These are phyloP conservation scores for Fragum sueziense DNA, from an alignment of 2,888 invertebrate species.

Conservation along the genomic window DNA sequence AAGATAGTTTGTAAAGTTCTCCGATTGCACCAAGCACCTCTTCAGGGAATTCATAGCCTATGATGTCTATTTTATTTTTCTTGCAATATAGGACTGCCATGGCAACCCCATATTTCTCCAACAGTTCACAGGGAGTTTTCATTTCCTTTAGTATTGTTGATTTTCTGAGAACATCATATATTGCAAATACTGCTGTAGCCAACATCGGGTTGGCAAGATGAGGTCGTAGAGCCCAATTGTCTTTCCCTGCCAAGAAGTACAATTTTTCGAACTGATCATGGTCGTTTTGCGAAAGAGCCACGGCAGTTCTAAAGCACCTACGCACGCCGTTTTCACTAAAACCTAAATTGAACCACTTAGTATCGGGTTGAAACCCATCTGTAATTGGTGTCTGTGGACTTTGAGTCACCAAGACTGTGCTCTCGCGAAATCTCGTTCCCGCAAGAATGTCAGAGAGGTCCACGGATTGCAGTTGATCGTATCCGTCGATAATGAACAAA, in stretches of 20 bases:
- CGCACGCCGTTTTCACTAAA: slow-evolving; percentile 58
- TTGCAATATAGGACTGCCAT: slow-evolving; percentile 69
- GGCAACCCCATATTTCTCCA: slow-evolving; percentile 67
- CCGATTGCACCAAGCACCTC: slow-evolving; percentile 63
- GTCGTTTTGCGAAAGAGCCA: slow-evolving; percentile 59
- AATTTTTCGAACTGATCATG: slow-evolving; percentile 65
- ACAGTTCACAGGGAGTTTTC: slow-evolving; percentile 62
- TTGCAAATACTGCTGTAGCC: slow-evolving; percentile 60
- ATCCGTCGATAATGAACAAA: slow-evolving; percentile 75
- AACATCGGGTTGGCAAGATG: slow-evolving; percentile 63
- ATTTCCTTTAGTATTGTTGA: slow-evolving; percentile 57
- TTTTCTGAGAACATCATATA: slow-evolving; percentile 58
- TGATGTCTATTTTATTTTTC: slow-evolving; percentile 63
- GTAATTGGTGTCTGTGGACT: slow-evolving; percentile 60
- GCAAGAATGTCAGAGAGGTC: slow-evolving; percentile 63
- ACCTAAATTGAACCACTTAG: slow-evolving; percentile 66
- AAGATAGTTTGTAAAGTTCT: slow-evolving; percentile 67
- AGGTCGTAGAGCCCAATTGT: slow-evolving; percentile 51
- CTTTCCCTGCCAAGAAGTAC: slow-evolving; percentile 57
- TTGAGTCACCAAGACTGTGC: slow-evolving; percentile 68
- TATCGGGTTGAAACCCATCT: slow-evolving; percentile 59
- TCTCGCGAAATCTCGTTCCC: slow-evolving; percentile 60
- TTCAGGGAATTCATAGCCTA: slow-evolving; percentile 65
- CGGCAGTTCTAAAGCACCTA: slow-evolving; percentile 65
- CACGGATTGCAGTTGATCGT: slow-evolving; percentile 57